Base-by-base conservation (phyloP, 2,888 invertebrate genomes). In the Neuroscelio doddi region DNA sequence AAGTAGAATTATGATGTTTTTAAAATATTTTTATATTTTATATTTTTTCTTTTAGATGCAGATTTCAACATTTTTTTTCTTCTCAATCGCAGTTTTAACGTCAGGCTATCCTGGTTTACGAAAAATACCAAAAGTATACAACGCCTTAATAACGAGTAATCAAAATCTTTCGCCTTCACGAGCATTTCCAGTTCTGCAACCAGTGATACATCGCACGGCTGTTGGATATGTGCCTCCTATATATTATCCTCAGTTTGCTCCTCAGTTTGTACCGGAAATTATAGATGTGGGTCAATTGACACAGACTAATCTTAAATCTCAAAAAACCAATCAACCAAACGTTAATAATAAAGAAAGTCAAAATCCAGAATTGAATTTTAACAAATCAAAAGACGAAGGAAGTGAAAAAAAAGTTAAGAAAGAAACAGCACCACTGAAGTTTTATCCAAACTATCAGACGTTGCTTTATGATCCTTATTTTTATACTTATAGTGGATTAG, bases 91-190 rank as follows among this genome's bases (percentile, higher is more conserved):
- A 14, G 29, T 56, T 41, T 5, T 52, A 14, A 85, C 82, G 1
- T 84, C 85, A 1, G 73, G 46, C 16, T n/a, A 76, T 36, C 84
- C 84, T 16, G 86, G 87, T 1, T 86, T 89, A 0, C 87, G 89
- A 21, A 88, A 90, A 64, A 87, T 91, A 0, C 93, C 93, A 0
- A 91, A 91, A 80, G 91, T 93, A 26, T 93, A 93, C 86, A 93
- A 93, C 81, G 92, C 93, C 0, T 87, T 93, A 53, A 92, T 93
- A 79, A 92, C 92, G 1, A 91, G 92, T 3, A 91, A 92, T 77
- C 92, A 92, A 78, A 92, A 92, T 81, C 82, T 93, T 50, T 89
- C 90, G 47, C 91, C 93, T 0, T 93, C 92, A 74, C 89, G 91
- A 59, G 92, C 92, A 0, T 91, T 88, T 80, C 92, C 93, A 0